phyloP scores from a whole-genome alignment of 2,888 invertebrate genomes.

The Nycteola revayana region DNA sequence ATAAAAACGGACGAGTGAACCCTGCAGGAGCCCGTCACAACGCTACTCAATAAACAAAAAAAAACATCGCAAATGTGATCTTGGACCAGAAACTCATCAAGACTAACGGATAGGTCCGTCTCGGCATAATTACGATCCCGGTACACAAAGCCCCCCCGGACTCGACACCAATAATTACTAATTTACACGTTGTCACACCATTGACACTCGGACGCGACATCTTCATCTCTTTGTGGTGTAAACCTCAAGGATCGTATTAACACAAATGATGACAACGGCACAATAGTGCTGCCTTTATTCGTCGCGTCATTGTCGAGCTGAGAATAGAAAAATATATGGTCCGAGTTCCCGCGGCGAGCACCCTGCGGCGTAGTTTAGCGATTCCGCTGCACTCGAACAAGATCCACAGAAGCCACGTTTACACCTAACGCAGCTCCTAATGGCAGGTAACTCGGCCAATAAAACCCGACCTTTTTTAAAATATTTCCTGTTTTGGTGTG shows the following conservation, averaged over 20 bases:
- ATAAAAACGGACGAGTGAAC: constrained; percentile 61
- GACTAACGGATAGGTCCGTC: constrained; percentile 50
- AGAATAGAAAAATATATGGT: constrained; percentile 77
- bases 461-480: constrained; percentile 74
- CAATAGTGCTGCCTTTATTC: constrained; percentile 67
- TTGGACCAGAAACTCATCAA: constrained; percentile 44
- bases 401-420: constrained; percentile 75
- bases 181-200: constrained; percentile 78
- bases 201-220: constrained; percentile 69
- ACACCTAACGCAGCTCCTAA: constrained; percentile 78
- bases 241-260: constrained; percentile 81
- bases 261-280: constrained; percentile 78
- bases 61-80: constrained; percentile 49
- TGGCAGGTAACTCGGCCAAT: constrained; percentile 78
- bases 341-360: constrained; percentile 63
- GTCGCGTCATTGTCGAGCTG: constrained; percentile 64
- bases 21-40: constrained; percentile 56
- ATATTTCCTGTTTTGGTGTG: constrained; percentile 78
- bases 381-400: constrained; percentile 44
- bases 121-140: constrained; percentile 54
- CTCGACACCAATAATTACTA: constrained; percentile 71
- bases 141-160: constrained; percentile 70
- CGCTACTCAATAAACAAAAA: constrained; percentile 50
- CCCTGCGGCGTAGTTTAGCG: constrained; percentile 70
- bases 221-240: constrained; percentile 76